phyloP scores from a whole-genome alignment of 2,113 vertebrate species.

The Chamaea fasciata region DNA sequence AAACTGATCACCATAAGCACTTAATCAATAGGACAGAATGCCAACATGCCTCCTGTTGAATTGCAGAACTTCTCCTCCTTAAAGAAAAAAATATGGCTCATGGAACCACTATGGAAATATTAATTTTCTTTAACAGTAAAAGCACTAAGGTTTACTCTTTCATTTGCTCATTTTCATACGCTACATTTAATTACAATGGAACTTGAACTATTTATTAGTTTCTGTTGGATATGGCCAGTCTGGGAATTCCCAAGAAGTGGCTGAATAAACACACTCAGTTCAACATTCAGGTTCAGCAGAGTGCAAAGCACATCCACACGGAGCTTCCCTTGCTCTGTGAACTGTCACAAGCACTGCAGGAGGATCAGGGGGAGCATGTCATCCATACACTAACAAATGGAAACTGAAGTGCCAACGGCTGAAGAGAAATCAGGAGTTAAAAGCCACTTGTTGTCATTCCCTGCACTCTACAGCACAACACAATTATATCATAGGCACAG shows the following conservation, averaged over 20 bases:
- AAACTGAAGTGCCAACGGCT: background rate
- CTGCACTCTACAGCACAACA: background rate
- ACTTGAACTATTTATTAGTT: background rate
- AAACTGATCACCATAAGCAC: background rate
- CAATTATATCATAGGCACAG: background rate
- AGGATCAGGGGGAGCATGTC: background rate
- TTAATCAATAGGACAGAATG: background rate
- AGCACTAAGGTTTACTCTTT: background rate
- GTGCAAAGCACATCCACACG: background rate
- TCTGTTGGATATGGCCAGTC: background rate
- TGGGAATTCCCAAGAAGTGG: background rate
- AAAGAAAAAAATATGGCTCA: background rate
- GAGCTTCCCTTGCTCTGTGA: background rate
- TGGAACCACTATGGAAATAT: background rate
- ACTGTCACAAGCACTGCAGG: background rate
- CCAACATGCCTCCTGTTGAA: background rate
- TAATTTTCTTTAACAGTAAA: background rate
- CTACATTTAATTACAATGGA: background rate
- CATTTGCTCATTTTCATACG: background rate
- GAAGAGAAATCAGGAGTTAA: background rate
- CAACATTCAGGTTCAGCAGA: background rate
- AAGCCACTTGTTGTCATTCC: background rate
- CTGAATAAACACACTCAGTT: background rate
- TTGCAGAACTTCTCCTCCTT: background rate
- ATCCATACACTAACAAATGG: background rate